Evolutionary conservation across 2,797 vertebrate species (phyloP).

Genomic region (Sebastiscus albofasciatus): DNA sequence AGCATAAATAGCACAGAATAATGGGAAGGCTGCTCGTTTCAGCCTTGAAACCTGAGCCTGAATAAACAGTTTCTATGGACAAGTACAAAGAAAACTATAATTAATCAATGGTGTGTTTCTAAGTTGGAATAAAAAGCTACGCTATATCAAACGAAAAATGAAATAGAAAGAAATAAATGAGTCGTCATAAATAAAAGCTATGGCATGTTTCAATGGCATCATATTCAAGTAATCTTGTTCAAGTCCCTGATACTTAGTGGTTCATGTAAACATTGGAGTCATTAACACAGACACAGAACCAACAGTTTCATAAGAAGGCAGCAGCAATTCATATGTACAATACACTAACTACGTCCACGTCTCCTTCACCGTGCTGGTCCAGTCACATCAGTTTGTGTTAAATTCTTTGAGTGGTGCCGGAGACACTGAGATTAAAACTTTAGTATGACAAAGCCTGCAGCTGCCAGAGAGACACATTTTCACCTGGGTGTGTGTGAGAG

Average conservation of each 20-base stretch:
- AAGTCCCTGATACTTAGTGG: conserved; percentile 88
- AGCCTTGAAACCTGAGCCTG: conserved; percentile 73
- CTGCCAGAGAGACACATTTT: conserved; percentile 23
- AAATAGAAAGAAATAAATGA: conserved; percentile 27
- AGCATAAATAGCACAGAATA: conserved; percentile 68
- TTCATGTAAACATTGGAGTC: conserved; percentile 85
- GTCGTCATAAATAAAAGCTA: conserved; percentile 83
- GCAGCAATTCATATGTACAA: conserved; percentile 83
- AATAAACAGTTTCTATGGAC: conserved; percentile 58
- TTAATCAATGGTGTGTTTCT: conserved; percentile 59
- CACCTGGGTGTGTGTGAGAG: conserved; percentile 7
- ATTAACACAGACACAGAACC: conserved; percentile 79
- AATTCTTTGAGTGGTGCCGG: conserved; percentile 64
- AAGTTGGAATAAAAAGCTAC: conserved; percentile 65
- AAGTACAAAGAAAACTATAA: conserved; percentile 54
- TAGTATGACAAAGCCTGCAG: conserved; percentile 51
- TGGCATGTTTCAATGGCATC: conserved; percentile 83
- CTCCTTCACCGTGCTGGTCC: conserved; percentile 64
- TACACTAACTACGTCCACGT: conserved; percentile 44
- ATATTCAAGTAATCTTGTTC: conserved; percentile 90
- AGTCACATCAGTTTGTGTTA: conserved; percentile 61
- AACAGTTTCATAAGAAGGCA: conserved; percentile 80
- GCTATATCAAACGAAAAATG: conserved; percentile 58
- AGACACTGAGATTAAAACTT: conserved; percentile 59
- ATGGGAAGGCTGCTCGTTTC: conserved; percentile 52